Evolutionary conservation across 2,797 vertebrate genomes (phyloP), one percentile per base, ranked within the genome.

Genomic region (Hylomyscus alleni): DNA sequence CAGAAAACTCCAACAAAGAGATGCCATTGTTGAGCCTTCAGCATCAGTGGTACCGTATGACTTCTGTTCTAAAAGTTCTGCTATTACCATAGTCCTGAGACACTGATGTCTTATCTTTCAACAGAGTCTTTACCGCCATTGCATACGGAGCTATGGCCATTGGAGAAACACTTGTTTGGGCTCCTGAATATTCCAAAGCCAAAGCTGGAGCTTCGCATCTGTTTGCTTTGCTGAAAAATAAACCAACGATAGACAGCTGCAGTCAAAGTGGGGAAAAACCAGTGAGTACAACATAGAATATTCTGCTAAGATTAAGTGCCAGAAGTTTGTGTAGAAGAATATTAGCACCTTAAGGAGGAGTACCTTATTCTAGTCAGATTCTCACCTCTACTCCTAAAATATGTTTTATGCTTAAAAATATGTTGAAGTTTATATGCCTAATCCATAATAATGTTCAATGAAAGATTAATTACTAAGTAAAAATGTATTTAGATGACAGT

Each of bases 141-240:
- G 90, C 97, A 0, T 98, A 97, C 19, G 97, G 98, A 56, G 97
- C 97, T 50, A 91, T 98, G 91, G 97, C 96, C 87, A 93, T 97
- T 62, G 98, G 97, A 93, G 97, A 98, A 90, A 97, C 96, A 40
- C 94, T 98, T 77, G 95, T 98, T 89, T 97, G 97, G 96, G 97
- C 97, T 82, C 97, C 98, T 81, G 97, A 98, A 60, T 98, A 98
- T 96, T 97, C 97, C 3, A 98, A 97, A 93, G 97, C 98, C 96
- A 98, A 97, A 97, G 97, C 94, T 47, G 95, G 96, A 73, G 97
- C 97, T 56, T 95, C 95, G 17, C 95, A 98, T 86, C 88, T 98
- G 54, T 98, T 98, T 97, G 90, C 94, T 81, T 96, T 98, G 52
- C 96, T 98, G 96, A 94, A 98, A 96, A 98, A 91, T 89, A 97